A percentile compares a stretch with the other conserved stretches of the same genome.
Conservation (phyloP, 64 coral and sea anemone species). For the Dendronephthya gigantea region DNA sequence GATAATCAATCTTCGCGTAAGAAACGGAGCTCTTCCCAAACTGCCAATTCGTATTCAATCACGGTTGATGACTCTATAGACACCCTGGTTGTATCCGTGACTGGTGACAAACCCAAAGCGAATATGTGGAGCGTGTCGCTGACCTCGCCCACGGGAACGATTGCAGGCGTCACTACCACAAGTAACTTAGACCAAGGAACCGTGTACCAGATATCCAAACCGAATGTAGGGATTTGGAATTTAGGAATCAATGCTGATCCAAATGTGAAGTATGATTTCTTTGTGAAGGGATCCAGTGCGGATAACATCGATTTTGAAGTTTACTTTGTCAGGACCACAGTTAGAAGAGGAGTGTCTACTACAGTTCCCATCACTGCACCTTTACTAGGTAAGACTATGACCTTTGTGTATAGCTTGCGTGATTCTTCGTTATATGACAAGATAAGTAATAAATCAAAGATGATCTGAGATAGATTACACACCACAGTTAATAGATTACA, state of each 20-base stretch:
- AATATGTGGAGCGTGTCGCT: not conserved
- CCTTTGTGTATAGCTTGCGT: not conserved
- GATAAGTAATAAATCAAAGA: too few relatives aligned
- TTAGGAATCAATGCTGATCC: not conserved
- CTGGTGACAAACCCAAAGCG: not conserved
- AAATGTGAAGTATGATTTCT: constrained; percentile 14
- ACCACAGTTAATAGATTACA: too few relatives aligned
- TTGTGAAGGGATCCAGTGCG: not conserved
- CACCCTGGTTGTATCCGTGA: not conserved
- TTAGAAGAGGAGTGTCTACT: not conserved
- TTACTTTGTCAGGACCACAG: not conserved
- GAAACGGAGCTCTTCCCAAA: not conserved
- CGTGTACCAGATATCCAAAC: not conserved
- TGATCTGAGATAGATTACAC: too few relatives aligned
- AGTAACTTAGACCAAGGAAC: not conserved
- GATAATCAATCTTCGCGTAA: not conserved
- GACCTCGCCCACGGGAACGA: not conserved
- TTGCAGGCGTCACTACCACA: not conserved
- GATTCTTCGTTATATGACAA: not conserved
- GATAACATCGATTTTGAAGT: constrained; percentile 5
- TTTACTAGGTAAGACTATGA: not conserved
- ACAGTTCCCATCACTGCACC: not conserved
- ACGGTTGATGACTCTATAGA: not conserved
- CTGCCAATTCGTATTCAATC: not conserved
- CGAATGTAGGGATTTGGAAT: not conserved